Percentiles rank a stretch among this genome's conserved stretches.
Conservation (phyloP, 1,140 invertebrate species). For the Oryctes rhinoceros region DNA sequence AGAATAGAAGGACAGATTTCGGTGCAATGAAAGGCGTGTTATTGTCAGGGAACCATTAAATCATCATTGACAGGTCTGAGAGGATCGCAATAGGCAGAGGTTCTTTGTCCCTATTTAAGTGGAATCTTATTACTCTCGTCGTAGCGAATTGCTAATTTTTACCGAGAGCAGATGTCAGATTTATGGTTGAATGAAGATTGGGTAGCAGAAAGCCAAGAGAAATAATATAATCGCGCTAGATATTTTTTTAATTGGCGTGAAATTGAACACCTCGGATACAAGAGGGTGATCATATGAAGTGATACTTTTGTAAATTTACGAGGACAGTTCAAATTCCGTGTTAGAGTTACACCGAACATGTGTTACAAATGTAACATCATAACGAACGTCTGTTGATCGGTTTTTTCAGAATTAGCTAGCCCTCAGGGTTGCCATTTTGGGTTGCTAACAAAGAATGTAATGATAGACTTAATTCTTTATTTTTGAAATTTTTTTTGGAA, state of each 20-base stretch:
- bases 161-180: conserved; percentile 12
- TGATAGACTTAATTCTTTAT: too few species aligned
- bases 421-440: too few species aligned
- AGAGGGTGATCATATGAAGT: not conserved
- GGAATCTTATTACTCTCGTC: conserved; percentile 5
- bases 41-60: conserved; percentile 18
- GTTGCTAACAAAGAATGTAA: too few species aligned
- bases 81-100: not conserved
- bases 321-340: not conserved
- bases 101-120: conserved; percentile 30
- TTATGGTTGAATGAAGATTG: not conserved
- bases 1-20: not conserved
- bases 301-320: conserved; percentile 6
- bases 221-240: not conserved
- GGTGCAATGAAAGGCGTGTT: conserved; percentile 25
- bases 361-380: not conserved
- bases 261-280: conserved; percentile 1
- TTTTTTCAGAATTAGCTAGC: too few species aligned
- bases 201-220: not conserved
- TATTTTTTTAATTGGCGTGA: conserved; percentile 28
- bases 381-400: not conserved
- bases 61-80: conserved; percentile 29
- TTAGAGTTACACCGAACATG: not conserved
- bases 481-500: too few species aligned
- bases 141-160: not conserved